Evolutionary conservation across 2,113 vertebrate species (phyloP).

Genomic region (Bostrychus sinensis): DNA sequence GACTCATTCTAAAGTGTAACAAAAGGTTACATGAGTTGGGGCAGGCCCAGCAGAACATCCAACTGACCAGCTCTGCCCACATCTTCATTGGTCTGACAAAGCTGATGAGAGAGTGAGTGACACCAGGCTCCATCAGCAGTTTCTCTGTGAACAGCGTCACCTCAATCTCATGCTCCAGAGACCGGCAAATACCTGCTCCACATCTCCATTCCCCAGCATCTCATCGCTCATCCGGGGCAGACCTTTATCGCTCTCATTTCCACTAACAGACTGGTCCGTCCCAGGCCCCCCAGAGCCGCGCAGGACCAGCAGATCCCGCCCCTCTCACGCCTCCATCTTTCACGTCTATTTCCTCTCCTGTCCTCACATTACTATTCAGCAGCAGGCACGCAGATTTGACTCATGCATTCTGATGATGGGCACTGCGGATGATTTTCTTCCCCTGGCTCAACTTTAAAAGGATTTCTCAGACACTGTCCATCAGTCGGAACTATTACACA

Average conservation of each 20-base stretch:
- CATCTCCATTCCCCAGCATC: slow-evolving; percentile 15
- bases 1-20: no score
- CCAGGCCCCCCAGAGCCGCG: slow-evolving; percentile 18
- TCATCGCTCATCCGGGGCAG: neutral
- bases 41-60: no score
- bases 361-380: slow-evolving; percentile 24
- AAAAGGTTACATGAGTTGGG: no score
- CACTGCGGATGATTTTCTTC: neutral
- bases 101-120: no score
- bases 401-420: neutral
- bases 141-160: slow-evolving; percentile 6
- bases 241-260: slow-evolving; percentile 46
- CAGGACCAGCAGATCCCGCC: slow-evolving; percentile 14
- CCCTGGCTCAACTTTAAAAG: neutral
- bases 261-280: slow-evolving; percentile 42
- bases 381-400: neutral
- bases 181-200: slow-evolving; percentile 34
- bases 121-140: slow-evolving; percentile 6
- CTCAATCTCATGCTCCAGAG: slow-evolving; percentile 49
- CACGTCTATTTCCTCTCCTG: slow-evolving; percentile 24
- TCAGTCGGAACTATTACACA: no score
- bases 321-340: slow-evolving; percentile 11
- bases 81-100: no score
- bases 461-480: neutral
- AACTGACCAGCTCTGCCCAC: no score